Base-by-base conservation (phyloP, 2,797 vertebrate species). In the Tauraco hartlaubi region DNA sequence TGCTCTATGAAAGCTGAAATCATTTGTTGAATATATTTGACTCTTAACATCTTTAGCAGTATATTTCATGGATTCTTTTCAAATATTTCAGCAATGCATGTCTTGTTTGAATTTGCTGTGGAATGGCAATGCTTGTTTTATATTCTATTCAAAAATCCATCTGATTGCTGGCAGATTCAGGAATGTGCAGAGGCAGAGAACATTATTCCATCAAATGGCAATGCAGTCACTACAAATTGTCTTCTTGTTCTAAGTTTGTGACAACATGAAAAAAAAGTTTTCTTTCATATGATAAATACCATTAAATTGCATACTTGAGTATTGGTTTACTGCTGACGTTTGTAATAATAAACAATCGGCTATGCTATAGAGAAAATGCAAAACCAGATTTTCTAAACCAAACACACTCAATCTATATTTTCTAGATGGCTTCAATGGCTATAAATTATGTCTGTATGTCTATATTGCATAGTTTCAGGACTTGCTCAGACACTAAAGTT, bases 141-240 rank as follows among this genome's bases (percentile, higher is more conserved):
- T 64, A 37, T 93, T 95, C 81, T 95, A 19, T 95, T 92, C 54
- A 95, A 92, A 95, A 97, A 59, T 76, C 43, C 21, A 12, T 78
- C 62, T 95, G 83, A 94, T 82, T 85, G 37, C 48, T 95, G 77
- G 48, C 43, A 92, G 76, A 87, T 92, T 93, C 25, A 51, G 46
- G 77, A 85, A 93, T 15, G 54, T 33, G 5, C 43, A 85, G 61
- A 83, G 37, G 12, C 17, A 90, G 39, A 94, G n/a, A 79, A 48
- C 22, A 83, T 77, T 85, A 83, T 93, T 95, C 21, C 20, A 75
- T 37, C 35, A 49, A 74, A 92, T 62, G 3, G 31, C 66, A 94
- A 19, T 41, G 9, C 23, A 85, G 55, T 72, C 31, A 52, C 23
- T 80, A 87, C 31, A 97, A 93, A 96, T 93, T 91, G 11, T 93